Percentiles rank a stretch among this genome's conserved stretches.
Evolutionary conservation across 2,888 invertebrate species (phyloP).

Genomic region (Cephus runcator): DNA sequence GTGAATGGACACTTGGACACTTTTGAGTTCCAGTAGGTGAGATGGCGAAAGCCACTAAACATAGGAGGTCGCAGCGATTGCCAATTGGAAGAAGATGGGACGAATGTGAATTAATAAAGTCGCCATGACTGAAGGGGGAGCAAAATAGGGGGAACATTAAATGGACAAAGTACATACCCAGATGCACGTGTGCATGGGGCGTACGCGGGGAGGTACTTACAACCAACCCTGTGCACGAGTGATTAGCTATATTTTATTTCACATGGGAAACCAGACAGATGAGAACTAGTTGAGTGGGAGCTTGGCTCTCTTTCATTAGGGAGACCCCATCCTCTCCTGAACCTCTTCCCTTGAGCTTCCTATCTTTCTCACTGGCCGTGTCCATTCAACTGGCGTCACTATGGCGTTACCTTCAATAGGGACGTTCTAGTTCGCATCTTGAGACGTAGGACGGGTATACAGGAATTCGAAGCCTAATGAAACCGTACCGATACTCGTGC

Average conservation of each 20-base stretch:
- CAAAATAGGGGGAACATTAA: neutral
- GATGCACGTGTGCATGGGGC: conserved; percentile 28
- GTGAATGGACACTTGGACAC: neutral
- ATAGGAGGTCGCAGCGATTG: neutral
- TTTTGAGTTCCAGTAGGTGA: neutral
- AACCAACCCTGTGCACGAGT: conserved; percentile 58
- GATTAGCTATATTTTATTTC: conserved; percentile 67
- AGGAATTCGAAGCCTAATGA: neutral
- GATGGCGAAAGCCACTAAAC: neutral
- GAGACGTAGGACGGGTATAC: neutral
- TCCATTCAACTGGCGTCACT: conserved; percentile 37
- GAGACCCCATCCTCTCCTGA: conserved; percentile 35
- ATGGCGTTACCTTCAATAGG: conserved; percentile 58
- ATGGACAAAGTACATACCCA: conserved; percentile 13
- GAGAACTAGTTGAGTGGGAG: conserved; percentile 65
- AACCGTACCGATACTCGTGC: neutral
- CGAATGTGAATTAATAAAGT: conserved; percentile 42
- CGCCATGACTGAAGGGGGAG: conserved; percentile 30
- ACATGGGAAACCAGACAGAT: conserved; percentile 66
- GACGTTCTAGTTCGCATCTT: neutral
- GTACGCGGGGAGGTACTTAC: conserved; percentile 43
- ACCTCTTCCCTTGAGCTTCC: conserved; percentile 26
- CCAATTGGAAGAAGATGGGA: conserved; percentile 19
- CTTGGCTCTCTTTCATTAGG: conserved; percentile 62
- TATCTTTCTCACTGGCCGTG: conserved; percentile 31